phyloP scores from a whole-genome alignment of 2,113 vertebrate genomes.

The Cynoglossus semilaevis region DNA sequence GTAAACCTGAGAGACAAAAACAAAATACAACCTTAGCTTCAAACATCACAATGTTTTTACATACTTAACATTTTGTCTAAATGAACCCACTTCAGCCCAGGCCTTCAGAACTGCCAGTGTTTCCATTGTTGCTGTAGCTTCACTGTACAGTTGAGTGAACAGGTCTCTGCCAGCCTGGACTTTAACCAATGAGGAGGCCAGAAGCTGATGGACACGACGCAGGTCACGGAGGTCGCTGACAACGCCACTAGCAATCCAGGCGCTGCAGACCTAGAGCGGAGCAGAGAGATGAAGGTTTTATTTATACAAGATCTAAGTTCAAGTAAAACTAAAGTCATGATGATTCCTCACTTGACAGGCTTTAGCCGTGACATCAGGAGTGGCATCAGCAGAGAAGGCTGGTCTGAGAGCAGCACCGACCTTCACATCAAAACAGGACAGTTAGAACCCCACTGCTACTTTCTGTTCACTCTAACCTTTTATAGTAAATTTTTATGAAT shows the following conservation, averaged over 20 bases:
- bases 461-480: too few relatives aligned
- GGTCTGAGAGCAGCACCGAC: slow-evolving; percentile 94
- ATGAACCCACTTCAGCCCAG: slow-evolving; percentile 87
- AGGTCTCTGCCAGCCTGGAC: slow-evolving; percentile 83
- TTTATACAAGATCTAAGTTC: too few relatives aligned
- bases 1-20: slow-evolving; percentile 82
- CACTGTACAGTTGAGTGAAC: slow-evolving; percentile 83
- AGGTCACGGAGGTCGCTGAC: slow-evolving; percentile 88
- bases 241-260: slow-evolving; percentile 91
- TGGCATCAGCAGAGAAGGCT: slow-evolving; percentile 86
- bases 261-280: slow-evolving; percentile 86
- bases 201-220: slow-evolving; percentile 88
- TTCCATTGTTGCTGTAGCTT: slow-evolving; percentile 91
- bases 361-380: slow-evolving; percentile 90
- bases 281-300: neutral
- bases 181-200: slow-evolving; percentile 87
- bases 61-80: too few relatives aligned
- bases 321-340: neutral
- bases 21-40: neutral
- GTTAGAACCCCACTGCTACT: too few relatives aligned
- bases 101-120: slow-evolving; percentile 90
- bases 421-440: slow-evolving; percentile 61
- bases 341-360: slow-evolving; percentile 85
- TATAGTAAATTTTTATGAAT: too few relatives aligned
- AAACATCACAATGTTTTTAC: too few relatives aligned